Base-by-base conservation (phyloP, 1,140 invertebrate species). In the Drosophila erecta region DNA sequence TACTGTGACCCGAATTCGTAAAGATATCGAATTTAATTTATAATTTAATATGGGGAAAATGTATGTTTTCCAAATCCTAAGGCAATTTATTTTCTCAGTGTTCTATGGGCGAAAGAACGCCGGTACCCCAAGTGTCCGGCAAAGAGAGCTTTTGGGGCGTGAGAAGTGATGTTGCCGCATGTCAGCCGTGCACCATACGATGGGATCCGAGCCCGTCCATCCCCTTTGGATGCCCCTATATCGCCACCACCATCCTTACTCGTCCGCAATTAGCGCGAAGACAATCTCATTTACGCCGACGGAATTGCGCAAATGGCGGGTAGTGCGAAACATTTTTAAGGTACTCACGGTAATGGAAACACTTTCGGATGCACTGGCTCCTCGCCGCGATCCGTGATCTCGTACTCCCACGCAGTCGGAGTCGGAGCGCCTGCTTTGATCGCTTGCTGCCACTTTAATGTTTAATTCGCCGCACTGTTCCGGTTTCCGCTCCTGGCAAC, bases 261-360 rank as follows among this genome's bases (percentile, higher is more conserved):
- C 61, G 75, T 81, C 75, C 83, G 70, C 83, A 86, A 86, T 86
- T 86, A 86, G 83, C 83, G 76, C 83, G 83, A 79, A 86, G 76
- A 79, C 83, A 86, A 79, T 87, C 83, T 87, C 79, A 86, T 86
- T 87, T 81, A 87, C 83, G 84, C 75, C 83, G 70, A 87, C 74
- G 79, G 81, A 87, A 86, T 83, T 75, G 75, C 65, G 58, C 78
- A 81, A 87, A 87, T 87, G 74, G 78, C 59, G 67, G 47, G 61
- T 44, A 70, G 50, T 60, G 49, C 43, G 41, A 75, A 65, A 64
- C 55, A 73, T 50, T 76, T 74, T 65, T 69, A 44, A 44, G 71
- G 61, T 76, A 76, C 74, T 76, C 74, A 76, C 74, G 55, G 41
- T 76, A 60, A 55, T 59, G 72, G 61, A 76, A 74, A 53, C 50